Base-by-base conservation (phyloP, 2,113 vertebrate genomes). In the Turdus rufiventris region DNA sequence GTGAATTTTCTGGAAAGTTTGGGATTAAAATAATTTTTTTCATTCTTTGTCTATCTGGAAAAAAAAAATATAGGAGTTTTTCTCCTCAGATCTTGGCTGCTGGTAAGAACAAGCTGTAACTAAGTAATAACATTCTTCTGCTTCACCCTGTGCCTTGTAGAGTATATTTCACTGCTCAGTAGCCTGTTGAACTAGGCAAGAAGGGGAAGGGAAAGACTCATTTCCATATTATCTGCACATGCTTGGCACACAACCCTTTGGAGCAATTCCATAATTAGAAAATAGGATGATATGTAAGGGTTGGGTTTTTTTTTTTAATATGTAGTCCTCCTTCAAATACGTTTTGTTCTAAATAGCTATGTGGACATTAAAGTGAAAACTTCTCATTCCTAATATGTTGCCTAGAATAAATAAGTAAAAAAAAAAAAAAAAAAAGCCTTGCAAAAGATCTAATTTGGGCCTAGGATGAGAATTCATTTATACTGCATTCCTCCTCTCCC, bases 91-190 rank as follows among this genome's bases (percentile, higher is more conserved):
- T 80, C 38, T 53, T 92, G 63, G 71, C 65, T 94, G 40, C 58
- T 96, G 47, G 53, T 60, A 67, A 88, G 75, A 65, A 88, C 61
- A 95, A 96, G 81, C 72, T 78, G 54, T 74, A 89, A 70, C 88
- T 85, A 70, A 94, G 43, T 65, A 95, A 54, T 65, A 86, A 58
- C 56, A 81, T 90, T 94, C 83, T 96, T 94, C 54, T 95, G 84
- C 86, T 81, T 94, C 73, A 57, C 65, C 92, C 62, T 65, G 28
- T 94, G 77, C 57, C 83, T 94, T 65, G 48, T 18, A 47, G 76
- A 93, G 67, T 1, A 2, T 75, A 83, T 93, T 89, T 96, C 88
- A 70, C 76, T 93, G 87, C 63, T 95, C 94, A 85, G 67, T 91
- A 94, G 84, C 80, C 74, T 94, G 77, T 80, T 96, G 95, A 92